Percentiles rank a stretch among this genome's conserved stretches.
phyloP scores from a whole-genome alignment of 2,888 invertebrate species.

The Agriotes lineatus region DNA sequence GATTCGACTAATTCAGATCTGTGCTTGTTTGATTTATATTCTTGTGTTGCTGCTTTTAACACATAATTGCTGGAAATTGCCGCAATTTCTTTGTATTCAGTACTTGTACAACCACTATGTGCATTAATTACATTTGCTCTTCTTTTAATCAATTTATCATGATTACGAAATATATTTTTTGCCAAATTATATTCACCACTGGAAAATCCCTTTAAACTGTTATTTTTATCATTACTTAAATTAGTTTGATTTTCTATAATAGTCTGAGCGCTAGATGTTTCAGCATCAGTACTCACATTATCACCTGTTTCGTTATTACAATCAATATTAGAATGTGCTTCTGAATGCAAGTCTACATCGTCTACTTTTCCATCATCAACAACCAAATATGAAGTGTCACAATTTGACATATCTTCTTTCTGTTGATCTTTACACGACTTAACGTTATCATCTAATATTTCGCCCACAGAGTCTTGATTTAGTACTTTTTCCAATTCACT shows the following conservation, averaged over 20 bases:
- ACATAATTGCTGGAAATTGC: too few species aligned
- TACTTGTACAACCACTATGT: background rate
- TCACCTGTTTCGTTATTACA: background rate
- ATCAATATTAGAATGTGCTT: too few species aligned
- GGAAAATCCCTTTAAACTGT: constrained; percentile 17
- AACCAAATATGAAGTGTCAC: too few species aligned
- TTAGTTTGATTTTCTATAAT: background rate
- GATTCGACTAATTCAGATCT: too few species aligned
- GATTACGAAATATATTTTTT: background rate
- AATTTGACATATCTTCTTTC: background rate
- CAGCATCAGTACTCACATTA: background rate
- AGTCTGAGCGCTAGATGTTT: too few species aligned
- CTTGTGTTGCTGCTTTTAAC: too few species aligned
- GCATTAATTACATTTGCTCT: background rate
- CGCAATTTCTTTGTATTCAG: background rate
- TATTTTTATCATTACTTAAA: background rate
- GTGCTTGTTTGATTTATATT: too few species aligned
- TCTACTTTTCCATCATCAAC: too few species aligned
- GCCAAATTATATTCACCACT: background rate
- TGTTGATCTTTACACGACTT: background rate
- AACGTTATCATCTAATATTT: background rate
- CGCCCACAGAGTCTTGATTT: too few species aligned
- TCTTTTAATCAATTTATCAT: background rate
- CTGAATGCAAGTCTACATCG: too few species aligned
- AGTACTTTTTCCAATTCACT: background rate